These are phyloP conservation scores for Osedax fenrisi DNA, from an alignment of 2,888 invertebrate genomes.

Conservation along the genomic window DNA sequence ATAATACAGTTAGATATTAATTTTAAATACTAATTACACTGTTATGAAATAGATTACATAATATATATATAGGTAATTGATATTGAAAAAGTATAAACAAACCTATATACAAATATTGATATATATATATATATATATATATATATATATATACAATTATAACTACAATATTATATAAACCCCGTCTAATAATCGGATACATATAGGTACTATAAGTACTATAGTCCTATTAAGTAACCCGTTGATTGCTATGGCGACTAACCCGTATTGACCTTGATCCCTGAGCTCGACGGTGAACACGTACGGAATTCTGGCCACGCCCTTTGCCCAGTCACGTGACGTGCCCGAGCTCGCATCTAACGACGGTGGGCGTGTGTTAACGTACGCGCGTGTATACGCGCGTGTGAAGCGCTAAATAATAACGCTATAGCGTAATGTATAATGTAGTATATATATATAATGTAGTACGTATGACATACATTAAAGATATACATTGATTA, in stretches of 20 bases:
- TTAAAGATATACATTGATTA: no score
- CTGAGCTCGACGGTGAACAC: slow-evolving; percentile 35
- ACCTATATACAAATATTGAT: neutral
- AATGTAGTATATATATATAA: no score
- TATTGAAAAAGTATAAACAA: no score
- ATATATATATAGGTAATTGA: no score
- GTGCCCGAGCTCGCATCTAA: slow-evolving; percentile 32
- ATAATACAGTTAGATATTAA: no score
- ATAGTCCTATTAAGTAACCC: no score
- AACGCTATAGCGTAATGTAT: no score
- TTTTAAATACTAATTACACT: no score
- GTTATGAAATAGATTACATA: no score
- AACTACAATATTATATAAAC: neutral
- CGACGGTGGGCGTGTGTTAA: neutral
- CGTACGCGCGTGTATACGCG: neutral
- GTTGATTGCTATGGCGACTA: neutral
- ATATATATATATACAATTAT: neutral
- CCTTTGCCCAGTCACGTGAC: slow-evolving; percentile 35
- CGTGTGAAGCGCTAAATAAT: no score
- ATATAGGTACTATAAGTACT: no score
- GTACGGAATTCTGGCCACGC: slow-evolving; percentile 28
- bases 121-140: neutral
- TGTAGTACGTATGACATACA: no score
- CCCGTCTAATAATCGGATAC: neutral
- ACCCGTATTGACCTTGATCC: slow-evolving; percentile 32